These are phyloP conservation scores for Garra rufa DNA, from an alignment of 2,113 vertebrate species.

Conservation along the genomic window DNA sequence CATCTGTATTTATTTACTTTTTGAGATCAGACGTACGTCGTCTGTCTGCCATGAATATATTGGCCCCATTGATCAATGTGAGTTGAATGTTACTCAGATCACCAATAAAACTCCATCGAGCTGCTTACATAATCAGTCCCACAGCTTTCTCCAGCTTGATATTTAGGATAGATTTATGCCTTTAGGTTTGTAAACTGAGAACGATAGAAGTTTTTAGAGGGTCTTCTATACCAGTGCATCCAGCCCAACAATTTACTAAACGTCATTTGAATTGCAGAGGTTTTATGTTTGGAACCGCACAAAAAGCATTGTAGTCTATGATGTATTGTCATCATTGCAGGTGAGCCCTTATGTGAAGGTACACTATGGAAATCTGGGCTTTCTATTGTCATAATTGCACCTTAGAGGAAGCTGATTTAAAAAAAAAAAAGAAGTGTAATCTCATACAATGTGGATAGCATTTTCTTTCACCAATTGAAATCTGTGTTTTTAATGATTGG, in stretches of 20 bases:
- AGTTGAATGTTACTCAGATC: neutral
- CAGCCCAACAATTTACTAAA: neutral
- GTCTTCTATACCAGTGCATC: neutral
- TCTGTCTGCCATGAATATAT: neutral
- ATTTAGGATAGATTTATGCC: neutral
- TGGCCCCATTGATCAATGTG: neutral
- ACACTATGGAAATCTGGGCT: neutral
- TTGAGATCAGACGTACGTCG: neutral
- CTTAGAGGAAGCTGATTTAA: neutral
- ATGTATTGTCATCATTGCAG: neutral
- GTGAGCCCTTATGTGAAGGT: neutral
- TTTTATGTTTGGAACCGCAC: neutral
- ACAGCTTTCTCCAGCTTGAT: neutral
- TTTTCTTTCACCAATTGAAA: neutral
- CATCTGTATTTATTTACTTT: constrained; percentile 6
- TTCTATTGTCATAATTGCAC: neutral
- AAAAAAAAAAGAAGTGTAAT: neutral
- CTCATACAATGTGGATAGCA: neutral
- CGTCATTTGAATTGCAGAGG: neutral
- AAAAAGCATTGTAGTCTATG: neutral
- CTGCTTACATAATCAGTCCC: neutral
- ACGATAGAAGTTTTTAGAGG: neutral
- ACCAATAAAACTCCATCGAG: neutral
- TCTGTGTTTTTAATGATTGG: too few species aligned
- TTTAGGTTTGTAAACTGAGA: neutral